Evolutionary conservation across 2,113 vertebrate species (phyloP).

Genomic region (Elephas maximus): DNA sequence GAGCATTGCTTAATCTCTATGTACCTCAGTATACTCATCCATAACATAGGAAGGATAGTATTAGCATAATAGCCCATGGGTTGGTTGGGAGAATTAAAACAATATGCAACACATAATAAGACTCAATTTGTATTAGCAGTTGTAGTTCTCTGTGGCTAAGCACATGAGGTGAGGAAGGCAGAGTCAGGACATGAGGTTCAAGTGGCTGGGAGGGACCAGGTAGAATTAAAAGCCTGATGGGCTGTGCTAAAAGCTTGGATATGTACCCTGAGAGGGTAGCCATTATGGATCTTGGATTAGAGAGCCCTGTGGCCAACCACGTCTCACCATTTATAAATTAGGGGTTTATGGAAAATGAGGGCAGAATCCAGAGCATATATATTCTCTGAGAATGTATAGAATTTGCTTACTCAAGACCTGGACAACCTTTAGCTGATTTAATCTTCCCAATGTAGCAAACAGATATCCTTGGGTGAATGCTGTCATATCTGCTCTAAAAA

Average conservation of each 20-base stretch:
- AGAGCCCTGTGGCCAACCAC: neutral
- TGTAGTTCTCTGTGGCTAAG: neutral
- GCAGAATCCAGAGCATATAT: neutral
- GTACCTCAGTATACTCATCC: neutral
- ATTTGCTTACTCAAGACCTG: neutral
- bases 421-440: neutral
- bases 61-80: neutral
- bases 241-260: neutral
- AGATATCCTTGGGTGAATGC: slow-evolving; percentile 27
- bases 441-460: slow-evolving; percentile 39
- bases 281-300: neutral
- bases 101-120: neutral
- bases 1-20: neutral
- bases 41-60: neutral
- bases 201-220: neutral
- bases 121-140: neutral
- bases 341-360: neutral
- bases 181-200: neutral
- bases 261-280: neutral
- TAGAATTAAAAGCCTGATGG: neutral
- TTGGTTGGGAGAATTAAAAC: neutral
- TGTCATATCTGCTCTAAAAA: slow-evolving; percentile 9
- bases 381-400: neutral
- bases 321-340: neutral
- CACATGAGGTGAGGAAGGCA: neutral